Evolutionary conservation across 2,888 invertebrate species (phyloP), one percentile per base, ranked within the genome.

Genomic region (Sericinus montela): DNA sequence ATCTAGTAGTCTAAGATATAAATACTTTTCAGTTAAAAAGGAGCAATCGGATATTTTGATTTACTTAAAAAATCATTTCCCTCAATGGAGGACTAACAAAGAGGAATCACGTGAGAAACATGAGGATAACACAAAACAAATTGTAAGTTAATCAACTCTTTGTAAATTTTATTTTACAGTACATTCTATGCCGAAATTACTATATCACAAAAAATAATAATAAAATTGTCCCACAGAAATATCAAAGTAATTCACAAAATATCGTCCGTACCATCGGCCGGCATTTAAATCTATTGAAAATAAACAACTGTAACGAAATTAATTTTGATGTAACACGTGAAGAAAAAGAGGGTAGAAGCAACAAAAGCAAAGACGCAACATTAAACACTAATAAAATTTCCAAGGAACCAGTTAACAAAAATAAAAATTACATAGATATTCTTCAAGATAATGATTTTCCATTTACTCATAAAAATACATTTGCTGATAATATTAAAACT

Each of bases 11-110:
- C 5, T 5, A 3, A 3, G 25, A 25, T 25, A 8, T 25, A 25
- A 1, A 7, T 25, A 4, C 8, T 25, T 69, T 67, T 32, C 62
- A 77, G 77, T 61, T 56, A n/a, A 55, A 0, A 78, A 75, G 50
- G 56, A 59, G 0, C 54, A 55, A 0, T 58, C 63, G 0, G 63
- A 71, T 0, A 58, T 78, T 0, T 29, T 74, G 0, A 52, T 64
- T 0, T 80, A 79, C 43, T 51, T 80, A 23, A 72, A 66, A 29
- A 67, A 67, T 25, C 69, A 81, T 55, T 80, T 57, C 29, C 43
- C 57, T 0, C 54, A 58, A 1, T 78, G 75, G 75, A 54, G 59
- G 3, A 4, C 48, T 25, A 11, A 29, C n/a, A 9, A 0, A 16
- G 29, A 45, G 10, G 37, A 45, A 29, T 25, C n/a, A 5, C 2